Evolutionary conservation across 2,888 invertebrate species (phyloP), one percentile per base, ranked within the genome.

Genomic region (Adelognathus sp.): DNA sequence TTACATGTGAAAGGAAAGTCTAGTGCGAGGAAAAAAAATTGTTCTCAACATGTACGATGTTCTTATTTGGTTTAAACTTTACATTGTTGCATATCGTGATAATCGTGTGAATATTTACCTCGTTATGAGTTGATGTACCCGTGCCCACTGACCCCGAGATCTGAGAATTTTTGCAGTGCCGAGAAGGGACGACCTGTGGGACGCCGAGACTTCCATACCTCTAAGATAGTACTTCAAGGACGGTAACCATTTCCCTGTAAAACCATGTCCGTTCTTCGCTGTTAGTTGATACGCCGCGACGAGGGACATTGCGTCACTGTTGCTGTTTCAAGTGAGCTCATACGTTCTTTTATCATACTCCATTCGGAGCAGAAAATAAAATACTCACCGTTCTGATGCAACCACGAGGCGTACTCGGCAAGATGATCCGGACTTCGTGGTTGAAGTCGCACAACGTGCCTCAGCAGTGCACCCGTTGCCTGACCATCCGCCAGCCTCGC

Each of bases 361-460:
- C n/a, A n/a, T n/a, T n/a, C 1, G 5, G 33, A 16, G 16, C 7
- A 18, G 11, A 16, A 9, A 63, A 29, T 2, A 18, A 5, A 16
- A 50, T 33, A 69, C 86, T 91, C 87, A 95, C 95, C 94, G 92
- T 94, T 94, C 73, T 94, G 94, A 76, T 93, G 93, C 27, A 95
- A 93, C 95, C 96, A 96, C 81, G 95, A 94, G 33, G 95, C 96
- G 86, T 95, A 96, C 80, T 95, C 93, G 46, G 95, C 93, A 36
- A 94, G 93, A 86, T 95, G 94, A 85, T 95, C 95, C 85, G 95
- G 95, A 88, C 95, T 95, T 64, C 90, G 91, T 0, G 95, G 95
- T 84, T 96, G 95, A 64, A 96, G 90, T 36, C 93, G 92, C n/a
- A 95, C 92, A 21, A 95, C 93, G 87, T 93, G 94, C 81, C 93